Conservation (phyloP, 2,113 vertebrate species). For the Malurus cyaneus region DNA sequence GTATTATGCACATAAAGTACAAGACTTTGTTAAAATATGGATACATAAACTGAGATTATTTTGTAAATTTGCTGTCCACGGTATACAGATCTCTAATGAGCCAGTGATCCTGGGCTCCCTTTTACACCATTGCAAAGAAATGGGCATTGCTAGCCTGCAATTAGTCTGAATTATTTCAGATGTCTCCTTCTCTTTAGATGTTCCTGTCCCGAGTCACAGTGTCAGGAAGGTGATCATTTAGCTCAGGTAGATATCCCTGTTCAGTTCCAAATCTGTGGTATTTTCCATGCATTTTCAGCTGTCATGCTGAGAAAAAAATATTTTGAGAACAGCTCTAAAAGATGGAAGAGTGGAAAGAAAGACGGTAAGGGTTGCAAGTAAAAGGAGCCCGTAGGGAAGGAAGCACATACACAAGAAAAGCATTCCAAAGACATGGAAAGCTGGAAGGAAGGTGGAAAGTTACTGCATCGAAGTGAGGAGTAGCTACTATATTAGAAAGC, state of each 20-base stretch:
- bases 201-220: neutral
- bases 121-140: neutral
- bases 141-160: fast-evolving
- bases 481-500: neutral
- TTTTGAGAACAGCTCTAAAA: neutral
- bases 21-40: neutral
- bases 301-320: neutral
- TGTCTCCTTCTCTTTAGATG: neutral
- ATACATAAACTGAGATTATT: neutral
- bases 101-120: neutral
- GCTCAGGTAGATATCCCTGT: neutral
- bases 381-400: neutral
- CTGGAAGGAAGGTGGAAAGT: neutral
- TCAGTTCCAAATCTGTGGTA: neutral
- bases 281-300: neutral
- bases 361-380: neutral
- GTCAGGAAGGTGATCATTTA: neutral
- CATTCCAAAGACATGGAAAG: neutral
- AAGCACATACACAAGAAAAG: neutral
- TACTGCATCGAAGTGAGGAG: neutral
- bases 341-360: neutral
- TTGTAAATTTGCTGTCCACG: neutral
- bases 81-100: neutral
- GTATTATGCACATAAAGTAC: neutral
- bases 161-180: neutral